These are phyloP conservation scores for Callipepla squamata DNA, from an alignment of 2,113 vertebrate species.

Conservation along the genomic window DNA sequence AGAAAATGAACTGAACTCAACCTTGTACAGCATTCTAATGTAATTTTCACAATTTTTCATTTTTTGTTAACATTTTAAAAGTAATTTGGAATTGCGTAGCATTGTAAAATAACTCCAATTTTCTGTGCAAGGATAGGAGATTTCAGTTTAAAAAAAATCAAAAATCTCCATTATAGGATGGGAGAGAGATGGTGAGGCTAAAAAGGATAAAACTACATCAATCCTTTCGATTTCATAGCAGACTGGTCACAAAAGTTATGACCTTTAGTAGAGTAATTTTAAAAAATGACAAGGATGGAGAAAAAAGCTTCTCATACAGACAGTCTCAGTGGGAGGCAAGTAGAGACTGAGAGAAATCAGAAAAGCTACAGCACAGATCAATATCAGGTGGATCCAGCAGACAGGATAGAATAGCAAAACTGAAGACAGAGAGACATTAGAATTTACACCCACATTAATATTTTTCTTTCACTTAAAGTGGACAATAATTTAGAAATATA, in stretches of 20 bases:
- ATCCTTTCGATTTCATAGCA: not conserved
- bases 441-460: not conserved
- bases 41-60: not conserved
- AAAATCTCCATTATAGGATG: not conserved
- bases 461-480: not conserved
- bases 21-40: not conserved
- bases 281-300: not conserved
- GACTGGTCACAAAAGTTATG: not conserved
- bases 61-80: not conserved
- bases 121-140: not conserved
- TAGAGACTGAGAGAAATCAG: not conserved
- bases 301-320: not conserved
- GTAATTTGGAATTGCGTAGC: not conserved
- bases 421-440: not conserved
- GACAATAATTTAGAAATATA: not conserved
- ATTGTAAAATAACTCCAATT: not conserved
- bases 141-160: not conserved
- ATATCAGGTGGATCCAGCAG: not conserved
- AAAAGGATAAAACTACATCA: not conserved
- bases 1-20: not conserved
- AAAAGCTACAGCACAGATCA: not conserved
- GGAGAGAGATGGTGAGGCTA: not conserved
- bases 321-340: not conserved
- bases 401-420: not conserved
- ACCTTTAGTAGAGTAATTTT: not conserved